Conservation (phyloP, 2,888 invertebrate genomes). For the Sphecodes monilicornis region DNA sequence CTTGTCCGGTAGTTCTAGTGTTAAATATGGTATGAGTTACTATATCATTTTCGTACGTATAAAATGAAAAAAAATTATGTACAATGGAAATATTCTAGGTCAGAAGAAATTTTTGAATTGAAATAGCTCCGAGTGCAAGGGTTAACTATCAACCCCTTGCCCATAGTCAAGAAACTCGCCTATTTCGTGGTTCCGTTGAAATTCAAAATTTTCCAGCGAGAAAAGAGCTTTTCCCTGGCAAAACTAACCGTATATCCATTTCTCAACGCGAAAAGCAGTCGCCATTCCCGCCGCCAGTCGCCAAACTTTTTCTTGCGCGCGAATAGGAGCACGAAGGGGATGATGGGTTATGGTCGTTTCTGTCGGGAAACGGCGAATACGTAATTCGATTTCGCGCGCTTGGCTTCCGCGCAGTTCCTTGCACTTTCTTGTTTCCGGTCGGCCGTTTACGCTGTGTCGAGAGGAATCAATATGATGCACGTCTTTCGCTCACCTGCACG, state of each 20-base stretch:
- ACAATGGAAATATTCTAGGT: no score
- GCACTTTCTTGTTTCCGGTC: slow-evolving; percentile 41
- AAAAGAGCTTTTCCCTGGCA: neutral
- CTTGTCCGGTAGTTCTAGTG: no score
- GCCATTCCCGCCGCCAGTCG: neutral
- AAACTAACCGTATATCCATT: neutral
- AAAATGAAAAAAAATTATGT: no score
- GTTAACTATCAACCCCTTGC: no score
- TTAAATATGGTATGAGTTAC: no score
- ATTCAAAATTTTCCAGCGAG: neutral
- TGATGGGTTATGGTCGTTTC: neutral
- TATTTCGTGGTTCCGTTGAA: neutral
- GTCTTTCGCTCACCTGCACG: slow-evolving; percentile 8
- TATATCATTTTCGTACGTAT: no score
- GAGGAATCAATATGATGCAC: slow-evolving; percentile 50
- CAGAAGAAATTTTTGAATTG: no score
- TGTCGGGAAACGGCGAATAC: slow-evolving; percentile 39
- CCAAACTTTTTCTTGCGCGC: slow-evolving; percentile 21
- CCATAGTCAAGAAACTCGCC: no score
- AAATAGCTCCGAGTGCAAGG: no score
- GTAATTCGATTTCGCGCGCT: slow-evolving; percentile 57
- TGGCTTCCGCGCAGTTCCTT: slow-evolving; percentile 42
- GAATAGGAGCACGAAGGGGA: no score
- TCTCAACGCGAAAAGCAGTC: neutral
- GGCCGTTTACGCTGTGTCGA: slow-evolving; percentile 28